Evolutionary conservation across 2,888 invertebrate genomes (phyloP), one percentile per base, ranked within the genome.

Genomic region (Meliscaeva auricollis): DNA sequence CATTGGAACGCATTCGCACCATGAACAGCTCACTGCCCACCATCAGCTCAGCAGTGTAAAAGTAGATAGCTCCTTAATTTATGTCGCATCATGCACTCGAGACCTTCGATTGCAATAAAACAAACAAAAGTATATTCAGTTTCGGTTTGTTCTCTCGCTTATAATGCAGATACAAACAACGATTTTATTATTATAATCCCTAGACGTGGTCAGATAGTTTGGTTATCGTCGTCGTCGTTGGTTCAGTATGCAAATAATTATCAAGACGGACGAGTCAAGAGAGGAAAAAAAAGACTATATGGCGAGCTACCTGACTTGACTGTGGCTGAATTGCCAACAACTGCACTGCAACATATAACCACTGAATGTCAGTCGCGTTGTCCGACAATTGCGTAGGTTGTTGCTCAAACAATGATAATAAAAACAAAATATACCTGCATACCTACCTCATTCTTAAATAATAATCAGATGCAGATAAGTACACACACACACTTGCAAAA

Each of bases 11-110:
- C 26, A 58, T 9, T 58, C n/a, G n/a, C 60, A 60, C 13, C 13
- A 15, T 30, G 8, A 62, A n/a, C 26, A 2, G 15, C 17, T 11
- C 32, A 50, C 35, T 35, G 35, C 60, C 58, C 9, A 9, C 38
- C 2, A 38, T 38, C 38, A 38, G 13, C 22, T 7, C 38, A n/a
- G 32, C 15, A 26, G 32, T 9, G 41, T n/a, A n/a, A n/a, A n/a
- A 41, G 60, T 50, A 68, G 73, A 83, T 83, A 83, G 38, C 78
- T 79, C 64, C 54, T 58, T 79, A 79, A 75, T 84, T 84, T 84
- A 84, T 84, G 83, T 79, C 69, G 32, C 70, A 75, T 84, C 79
- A 79, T 79, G 83, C 75, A 84, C 79, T 84, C 83, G 79, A 79
- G 74, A 79, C 79, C 75, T 79, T 74, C 78, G 79, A 64, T 69